Evolutionary conservation across 2,888 invertebrate species (phyloP), one percentile per base, ranked within the genome.

Genomic region (Bombyx huttoni): DNA sequence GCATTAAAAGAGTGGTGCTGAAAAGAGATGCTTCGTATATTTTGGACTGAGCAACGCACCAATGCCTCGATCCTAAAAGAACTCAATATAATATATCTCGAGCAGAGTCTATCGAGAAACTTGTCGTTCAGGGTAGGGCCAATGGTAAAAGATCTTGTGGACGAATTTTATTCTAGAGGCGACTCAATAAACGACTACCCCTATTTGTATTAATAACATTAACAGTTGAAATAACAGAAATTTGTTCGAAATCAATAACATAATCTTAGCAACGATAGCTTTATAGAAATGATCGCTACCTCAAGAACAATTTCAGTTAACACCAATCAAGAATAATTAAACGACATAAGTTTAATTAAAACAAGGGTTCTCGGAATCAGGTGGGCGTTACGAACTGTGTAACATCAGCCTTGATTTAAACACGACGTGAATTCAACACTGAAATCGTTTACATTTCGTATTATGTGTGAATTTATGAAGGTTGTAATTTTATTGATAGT

Each of bases 341-440:
- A 64, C 59, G 63, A 63, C 62, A 68, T 68, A 68, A 66, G 59
- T 70, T 73, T 70, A 75, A 75, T 75, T 72, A 68, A 70, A 70
- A 70, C 65, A 68, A 63, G 61, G 60, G 55, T 61, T 57, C 48
- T 54, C 52, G 56, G 67, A 59, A 53, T 63, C 65, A 67, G 66
- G 66, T 67, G 65, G 64, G 58, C 52, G 63, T 61, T 59, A 64
- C 64, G 65, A 64, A 63, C 66, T 64, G 64, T 62, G 61, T 56
- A 55, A 59, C 58, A 62, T 65, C 62, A 65, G 51, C 52, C 61
- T 63, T 67, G 64, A 70, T 67, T 67, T 63, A 63, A 67, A 62
- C 61, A 63, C 62, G 62, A 63, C 61, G 61, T 61, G 59, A 65
- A 69, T 67, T 65, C 56, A 48, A 56, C 54, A 56, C 52, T 49